Evolutionary conservation across 2,113 vertebrate genomes (phyloP), one percentile per base, ranked within the genome.

Genomic region (Paraplagusia blochii): DNA sequence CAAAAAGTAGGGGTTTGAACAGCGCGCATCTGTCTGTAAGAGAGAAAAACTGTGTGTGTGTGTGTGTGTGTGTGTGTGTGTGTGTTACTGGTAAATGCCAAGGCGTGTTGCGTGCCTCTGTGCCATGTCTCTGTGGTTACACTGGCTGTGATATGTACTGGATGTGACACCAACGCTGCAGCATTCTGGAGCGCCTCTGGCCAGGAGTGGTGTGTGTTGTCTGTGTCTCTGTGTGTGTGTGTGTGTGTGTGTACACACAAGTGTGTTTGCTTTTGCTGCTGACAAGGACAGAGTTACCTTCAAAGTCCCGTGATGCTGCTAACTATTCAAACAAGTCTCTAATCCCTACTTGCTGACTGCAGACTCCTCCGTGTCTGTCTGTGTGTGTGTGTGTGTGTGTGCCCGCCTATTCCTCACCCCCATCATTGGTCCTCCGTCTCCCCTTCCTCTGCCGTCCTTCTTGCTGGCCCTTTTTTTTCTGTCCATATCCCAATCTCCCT

Each of bases 201-300:
- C 79, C 76, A 71, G 18, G 19, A 61, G 44, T 34, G 33, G 63
- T 60, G 45, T 11, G 63, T 19, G 59, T 53, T 40, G 58, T 63
- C 53, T 64, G 51, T 53, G 49, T 63, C 61, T 16, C 57, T 51
- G 66, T 64, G 46, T 64, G 43, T 58, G 43, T 53, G 55, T 47
- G 54, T 14, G 56, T 63, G 54, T 50, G 54, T 8, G 63, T 40
- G 51, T 33, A 29, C 22, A 29, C 3, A 4, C 22, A 29, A 29
- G 63, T 38, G 63, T 58, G 54, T 29, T 29, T 29, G 22, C 22
- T 11, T 11, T 40, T 13, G 38, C 38, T 39, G 58, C 68, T 73
- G 83, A 87, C 88, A 90, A 90, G 87, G 88, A 87, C 89, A 36
- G 71, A 1, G 81, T 81, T 89, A 89, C 88, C 87, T 90, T 90